These are phyloP conservation scores for Frankliniella fusca DNA, from an alignment of 2,888 invertebrate species.

Conservation along the genomic window DNA sequence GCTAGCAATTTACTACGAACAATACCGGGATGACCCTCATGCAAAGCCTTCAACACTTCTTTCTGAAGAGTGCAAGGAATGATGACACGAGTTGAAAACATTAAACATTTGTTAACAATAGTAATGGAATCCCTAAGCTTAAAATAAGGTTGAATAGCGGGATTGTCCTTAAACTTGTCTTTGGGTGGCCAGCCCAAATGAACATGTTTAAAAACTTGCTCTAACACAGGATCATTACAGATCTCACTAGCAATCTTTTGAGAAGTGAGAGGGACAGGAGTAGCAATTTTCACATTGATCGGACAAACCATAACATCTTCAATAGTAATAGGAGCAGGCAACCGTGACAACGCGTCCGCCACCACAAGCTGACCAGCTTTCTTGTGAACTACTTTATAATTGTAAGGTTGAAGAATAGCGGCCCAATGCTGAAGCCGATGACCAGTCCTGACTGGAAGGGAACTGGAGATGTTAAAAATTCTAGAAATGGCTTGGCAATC, in stretches of 20 bases:
- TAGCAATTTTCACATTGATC: not conserved
- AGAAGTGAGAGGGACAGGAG: not conserved
- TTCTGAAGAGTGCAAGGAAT: not conserved
- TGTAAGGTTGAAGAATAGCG: not conserved
- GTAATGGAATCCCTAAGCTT: not conserved
- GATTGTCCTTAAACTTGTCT: not conserved
- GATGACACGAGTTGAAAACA: not conserved
- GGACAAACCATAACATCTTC: not conserved
- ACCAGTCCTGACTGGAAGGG: not conserved
- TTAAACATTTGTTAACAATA: not conserved
- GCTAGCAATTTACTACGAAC: not conserved
- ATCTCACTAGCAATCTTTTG: not conserved
- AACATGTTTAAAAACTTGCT: not conserved
- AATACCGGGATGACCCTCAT: not conserved
- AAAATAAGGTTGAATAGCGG: not conserved
- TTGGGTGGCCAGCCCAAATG: not conserved
- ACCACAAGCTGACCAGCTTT: not conserved
- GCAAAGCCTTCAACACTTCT: not conserved
- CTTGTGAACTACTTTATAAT: not conserved
- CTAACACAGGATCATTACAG: not conserved
- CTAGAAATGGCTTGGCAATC: not conserved
- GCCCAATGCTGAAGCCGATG: not conserved
- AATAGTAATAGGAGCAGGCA: not conserved
- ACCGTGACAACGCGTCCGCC: not conserved
- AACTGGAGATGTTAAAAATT: not conserved